Evolutionary conservation across 2,888 invertebrate genomes (phyloP).

Genomic region (Chalcis sispes): DNA sequence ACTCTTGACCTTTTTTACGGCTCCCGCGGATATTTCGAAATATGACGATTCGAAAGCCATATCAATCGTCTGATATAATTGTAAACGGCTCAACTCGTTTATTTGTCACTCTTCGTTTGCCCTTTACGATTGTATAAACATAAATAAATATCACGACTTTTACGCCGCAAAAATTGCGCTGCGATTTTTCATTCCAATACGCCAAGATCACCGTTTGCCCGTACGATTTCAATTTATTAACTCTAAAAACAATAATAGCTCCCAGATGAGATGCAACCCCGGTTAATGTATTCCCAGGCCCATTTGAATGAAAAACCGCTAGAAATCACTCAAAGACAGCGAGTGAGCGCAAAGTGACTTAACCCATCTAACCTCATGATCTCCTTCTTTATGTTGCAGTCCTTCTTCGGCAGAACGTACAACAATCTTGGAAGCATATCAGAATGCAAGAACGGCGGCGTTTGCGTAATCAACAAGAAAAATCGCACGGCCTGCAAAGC

Average conservation of each 20-base stretch:
- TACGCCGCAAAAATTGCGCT: background rate
- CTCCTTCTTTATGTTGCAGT: slow-evolving; percentile 81
- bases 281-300: background rate
- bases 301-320: slow-evolving; percentile 16
- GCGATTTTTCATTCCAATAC: slow-evolving; percentile 5
- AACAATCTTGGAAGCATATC: slow-evolving; percentile 92
- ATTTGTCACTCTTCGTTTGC: background rate
- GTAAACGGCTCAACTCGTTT: background rate
- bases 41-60: background rate
- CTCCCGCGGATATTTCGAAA: background rate
- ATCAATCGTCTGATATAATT: background rate
- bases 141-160: background rate
- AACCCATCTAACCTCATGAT: slow-evolving; percentile 27
- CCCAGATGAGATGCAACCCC: background rate
- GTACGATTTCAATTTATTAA: slow-evolving; percentile 8
- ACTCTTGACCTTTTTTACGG: slow-evolving; percentile 16
- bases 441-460: slow-evolving; percentile 94
- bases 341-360: background rate
- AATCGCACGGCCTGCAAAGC: slow-evolving; percentile 95
- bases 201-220: background rate
- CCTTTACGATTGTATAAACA: background rate
- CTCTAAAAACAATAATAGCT: background rate
- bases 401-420: slow-evolving; percentile 94
- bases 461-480: slow-evolving; percentile 94
- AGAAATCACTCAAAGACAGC: background rate